Evolutionary conservation across 2,797 vertebrate genomes (phyloP), one percentile per base, ranked within the genome.

Genomic region (Neosilurus mollespiculum): DNA sequence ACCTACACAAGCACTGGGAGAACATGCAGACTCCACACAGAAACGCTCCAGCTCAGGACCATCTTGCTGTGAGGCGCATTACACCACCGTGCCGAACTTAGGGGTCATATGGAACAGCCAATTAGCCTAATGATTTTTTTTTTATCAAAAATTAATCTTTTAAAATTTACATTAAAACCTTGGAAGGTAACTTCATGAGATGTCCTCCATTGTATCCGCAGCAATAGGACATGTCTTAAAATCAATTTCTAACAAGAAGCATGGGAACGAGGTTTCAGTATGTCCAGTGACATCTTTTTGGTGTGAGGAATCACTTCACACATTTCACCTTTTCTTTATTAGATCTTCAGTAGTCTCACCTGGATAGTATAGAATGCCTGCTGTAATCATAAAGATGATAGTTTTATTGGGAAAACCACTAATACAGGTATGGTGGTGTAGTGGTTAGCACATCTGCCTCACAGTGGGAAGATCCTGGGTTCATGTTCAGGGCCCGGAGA

Each of bases 351-450:
- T 54, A 34, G 20, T 20, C 16, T 75, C 16, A 58, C 16, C 26
- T 56, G 26, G 53, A 58, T 20, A 58, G 11, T 43, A 11, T n/a
- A 24, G 22, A 61, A 61, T n/a, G 11, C 2, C 58, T 43, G 56
- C 75, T 77, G 30, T 61, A 77, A n/a, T 61, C 34, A 77, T 49
- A 62, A 49, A 78, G 34, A 62, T 56, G 9, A 56, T 16, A 56
- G 15, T 16, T 56, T 56, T 10, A 11, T 56, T 56, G 15, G 43
- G 43, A 43, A 43, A 4, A 43, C 43, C 8, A 5, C 43, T 43
- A 43, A 43, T 8, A 43, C 43, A 43, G 43, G 43, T 43, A 4
- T 43, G 4, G 8, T 43, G 43, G 43, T 8, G 8, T 43, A 43
- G 43, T 43, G 43, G 43, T 43, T 43, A 43, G 8, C 43, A 43